phyloP scores from a whole-genome alignment of 1,140 invertebrate species.

The Thaumatotibia leucotreta region DNA sequence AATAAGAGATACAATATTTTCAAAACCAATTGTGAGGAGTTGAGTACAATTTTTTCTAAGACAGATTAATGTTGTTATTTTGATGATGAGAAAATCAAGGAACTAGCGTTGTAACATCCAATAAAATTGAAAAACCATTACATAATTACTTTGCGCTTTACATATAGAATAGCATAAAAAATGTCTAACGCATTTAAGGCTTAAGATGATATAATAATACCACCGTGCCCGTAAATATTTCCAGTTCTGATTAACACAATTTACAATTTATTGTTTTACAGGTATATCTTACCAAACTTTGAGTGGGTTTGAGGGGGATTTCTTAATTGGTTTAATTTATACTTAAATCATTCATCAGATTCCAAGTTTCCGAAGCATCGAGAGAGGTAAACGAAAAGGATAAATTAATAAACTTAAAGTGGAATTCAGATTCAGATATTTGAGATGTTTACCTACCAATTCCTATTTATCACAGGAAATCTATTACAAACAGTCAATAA shows the following conservation, averaged over 20 bases:
- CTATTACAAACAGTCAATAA: background rate
- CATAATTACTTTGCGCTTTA: too few relatives aligned
- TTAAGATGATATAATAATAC: too few relatives aligned
- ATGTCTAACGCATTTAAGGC: too few relatives aligned
- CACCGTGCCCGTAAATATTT: background rate
- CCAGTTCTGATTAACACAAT: conserved; percentile 6
- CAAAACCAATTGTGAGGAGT: too few relatives aligned
- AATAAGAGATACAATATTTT: too few relatives aligned
- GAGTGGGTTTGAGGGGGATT: conserved; percentile 28
- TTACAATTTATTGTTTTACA: conserved; percentile 35
- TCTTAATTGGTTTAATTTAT: conserved; percentile 39
- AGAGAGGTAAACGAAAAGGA: conserved; percentile 30
- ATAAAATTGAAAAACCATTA: too few relatives aligned
- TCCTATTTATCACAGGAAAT: background rate
- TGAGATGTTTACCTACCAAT: conserved; percentile 23
- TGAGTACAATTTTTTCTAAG: too few relatives aligned
- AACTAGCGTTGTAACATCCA: too few relatives aligned
- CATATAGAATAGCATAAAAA: too few relatives aligned
- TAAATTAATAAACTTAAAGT: conserved; percentile 39
- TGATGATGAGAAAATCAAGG: too few relatives aligned
- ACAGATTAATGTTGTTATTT: too few relatives aligned
- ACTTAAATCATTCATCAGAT: conserved; percentile 38
- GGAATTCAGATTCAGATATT: conserved; percentile 22
- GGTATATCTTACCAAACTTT: conserved; percentile 32
- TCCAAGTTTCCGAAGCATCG: conserved; percentile 23